Evolutionary conservation across 2,113 vertebrate genomes (phyloP), one percentile per base, ranked within the genome.

Genomic region (Otus sunia): DNA sequence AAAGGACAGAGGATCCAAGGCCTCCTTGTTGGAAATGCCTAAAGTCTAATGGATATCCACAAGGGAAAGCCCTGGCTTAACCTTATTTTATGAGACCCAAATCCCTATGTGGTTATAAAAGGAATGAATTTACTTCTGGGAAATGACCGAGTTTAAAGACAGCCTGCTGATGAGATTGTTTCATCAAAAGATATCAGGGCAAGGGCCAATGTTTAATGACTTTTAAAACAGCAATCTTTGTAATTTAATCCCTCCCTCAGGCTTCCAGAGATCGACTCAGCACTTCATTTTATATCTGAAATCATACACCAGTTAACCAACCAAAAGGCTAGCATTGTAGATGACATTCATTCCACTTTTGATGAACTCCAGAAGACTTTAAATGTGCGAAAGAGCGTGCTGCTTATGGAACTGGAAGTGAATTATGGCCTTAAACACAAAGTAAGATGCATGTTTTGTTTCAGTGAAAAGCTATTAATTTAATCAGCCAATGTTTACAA

Each of bases 361-460:
- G 99, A 99, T 67, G 99, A 99, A 96, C 97, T 99, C 77, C 99
- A 99, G 98, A 99, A 99, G 97, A 99, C 99, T 11, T 96, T 99
- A 88, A 99, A 99, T 30, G 99, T 99, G 74, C 98, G 99, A 76
- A 99, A 99, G 97, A 99, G 99, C 0, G 99, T 99, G 78, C 97
- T 99, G 91, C 99, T 99, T 7, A 99, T 99, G 99, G 99, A 99
- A 94, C 98, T 99, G 96, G 99, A 99, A 97, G 99, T 99, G 97
- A 99, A 99, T 98, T 99, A 99, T 34, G 99, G 99, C 80, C 98
- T 99, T 96, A 99, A 99, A 98, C 99, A 99, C 97, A 99, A 99
- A 98, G 99, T 99, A 97, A 98, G 98, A 75, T 58, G 75, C 60
- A 73, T 90, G 74, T 63, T 82, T 94, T 90, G 8, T 96, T 91